Evolutionary conservation across 2,113 vertebrate species (phyloP).

Genomic region (Sporophila hypoxantha): DNA sequence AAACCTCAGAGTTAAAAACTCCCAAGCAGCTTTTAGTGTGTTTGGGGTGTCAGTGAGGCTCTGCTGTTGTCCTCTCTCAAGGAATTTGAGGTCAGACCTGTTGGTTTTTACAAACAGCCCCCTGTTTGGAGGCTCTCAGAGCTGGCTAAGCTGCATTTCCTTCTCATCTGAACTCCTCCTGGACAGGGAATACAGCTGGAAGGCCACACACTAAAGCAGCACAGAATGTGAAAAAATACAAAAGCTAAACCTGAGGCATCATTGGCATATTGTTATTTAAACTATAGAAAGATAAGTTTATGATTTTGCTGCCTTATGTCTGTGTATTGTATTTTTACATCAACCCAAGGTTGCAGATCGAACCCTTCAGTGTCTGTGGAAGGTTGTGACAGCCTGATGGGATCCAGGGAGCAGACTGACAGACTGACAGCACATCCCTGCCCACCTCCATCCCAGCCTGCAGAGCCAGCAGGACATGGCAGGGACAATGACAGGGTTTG

Average conservation of each 20-base stretch:
- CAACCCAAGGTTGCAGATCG: too few species aligned
- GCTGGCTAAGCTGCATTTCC: not conserved
- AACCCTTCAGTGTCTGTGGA: not conserved
- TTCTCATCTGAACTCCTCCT: not conserved
- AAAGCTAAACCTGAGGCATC: too few species aligned
- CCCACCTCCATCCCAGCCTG: accelerated
- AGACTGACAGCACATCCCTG: not conserved
- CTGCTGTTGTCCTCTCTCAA: not conserved
- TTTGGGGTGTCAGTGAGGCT: not conserved
- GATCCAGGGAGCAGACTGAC: not conserved
- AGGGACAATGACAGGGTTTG: too few species aligned
- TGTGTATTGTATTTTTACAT: too few species aligned
- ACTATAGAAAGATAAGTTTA: too few species aligned
- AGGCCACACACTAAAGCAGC: not conserved
- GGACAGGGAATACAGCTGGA: not conserved
- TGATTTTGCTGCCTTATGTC: too few species aligned
- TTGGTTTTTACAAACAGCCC: not conserved
- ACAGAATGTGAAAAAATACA: too few species aligned
- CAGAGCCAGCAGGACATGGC: not conserved
- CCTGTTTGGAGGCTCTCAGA: not conserved
- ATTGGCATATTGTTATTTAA: too few species aligned
- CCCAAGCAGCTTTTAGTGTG: not conserved
- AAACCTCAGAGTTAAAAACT: not conserved
- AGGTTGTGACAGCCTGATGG: not conserved
- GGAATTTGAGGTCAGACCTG: not conserved